Evolutionary conservation across 2,113 vertebrate species (phyloP), one percentile per base, ranked within the genome.

Genomic region (Oceanites oceanicus): DNA sequence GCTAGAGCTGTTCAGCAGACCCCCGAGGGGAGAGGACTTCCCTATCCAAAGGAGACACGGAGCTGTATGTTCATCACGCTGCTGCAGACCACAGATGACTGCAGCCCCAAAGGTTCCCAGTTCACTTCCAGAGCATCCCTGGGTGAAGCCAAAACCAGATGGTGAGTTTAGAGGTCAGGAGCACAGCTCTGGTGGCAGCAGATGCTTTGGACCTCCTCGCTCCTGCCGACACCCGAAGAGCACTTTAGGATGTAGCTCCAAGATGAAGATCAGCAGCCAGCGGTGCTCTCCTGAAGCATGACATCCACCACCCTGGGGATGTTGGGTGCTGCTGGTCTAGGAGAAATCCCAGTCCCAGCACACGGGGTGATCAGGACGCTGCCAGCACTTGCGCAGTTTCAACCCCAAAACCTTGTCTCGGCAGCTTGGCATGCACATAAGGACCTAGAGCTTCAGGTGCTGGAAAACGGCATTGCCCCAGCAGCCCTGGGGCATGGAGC

Each of bases 301-400:
- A 52, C 30, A 81, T 5, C 59, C 74, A 45, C n/a, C n/a, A 25
- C 2, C 6, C n/a, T 5, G 14, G 58, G n/a, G 38, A 38, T 10
- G 13, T 1, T 6, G 20, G 49, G 26, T 3, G 15, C 40, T 53
- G 63, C 40, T 1, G 2, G n/a, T 32, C 32, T 19, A 53, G 65
- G 47, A 88, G 65, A 23, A 55, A 45, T 6, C 71, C 65, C 78
- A 50, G 25, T 15, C 21, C 59, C 78, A 55, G 49, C 55, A 25
- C 58, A 21, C 0, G 0, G 5, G 40, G 32, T 8, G 23, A 78
- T 17, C 13, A 62, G 66, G 45, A n/a, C 0, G 1, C 45, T 75
- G 55, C 45, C 73, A 36, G 52, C 27, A 44, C 20, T 30, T 9
- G 17, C 7, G 2, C 15, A 10, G 25, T 7, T 59, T 11, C 52